Evolutionary conservation across 2,888 invertebrate species (phyloP).

Genomic region (Pollenia angustigena): DNA sequence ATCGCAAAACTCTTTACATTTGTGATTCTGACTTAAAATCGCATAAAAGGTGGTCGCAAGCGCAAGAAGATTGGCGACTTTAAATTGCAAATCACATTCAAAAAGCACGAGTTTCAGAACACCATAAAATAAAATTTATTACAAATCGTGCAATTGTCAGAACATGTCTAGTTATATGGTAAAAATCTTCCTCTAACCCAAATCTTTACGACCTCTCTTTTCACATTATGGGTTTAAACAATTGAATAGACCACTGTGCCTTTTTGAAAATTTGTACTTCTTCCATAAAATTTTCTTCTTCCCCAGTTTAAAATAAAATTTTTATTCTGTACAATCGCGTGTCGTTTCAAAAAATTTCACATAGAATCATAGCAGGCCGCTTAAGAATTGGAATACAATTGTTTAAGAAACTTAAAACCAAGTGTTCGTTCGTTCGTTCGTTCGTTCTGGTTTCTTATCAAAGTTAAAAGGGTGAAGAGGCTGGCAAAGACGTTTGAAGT

Average conservation of each 20-base stretch:
- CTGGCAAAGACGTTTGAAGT: slow-evolving; percentile 19
- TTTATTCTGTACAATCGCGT: slow-evolving; percentile 46
- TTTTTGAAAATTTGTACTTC: background rate
- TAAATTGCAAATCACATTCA: too few relatives aligned
- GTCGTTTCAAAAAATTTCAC: slow-evolving; percentile 30
- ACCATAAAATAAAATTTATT: too few relatives aligned
- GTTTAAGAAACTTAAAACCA: slow-evolving; percentile 54
- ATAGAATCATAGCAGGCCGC: slow-evolving; percentile 15
- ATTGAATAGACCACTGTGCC: background rate
- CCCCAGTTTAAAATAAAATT: background rate
- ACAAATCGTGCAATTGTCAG: too few relatives aligned
- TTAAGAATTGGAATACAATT: slow-evolving; percentile 25
- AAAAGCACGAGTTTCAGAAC: too few relatives aligned
- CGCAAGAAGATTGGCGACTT: too few relatives aligned
- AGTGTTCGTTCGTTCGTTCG: slow-evolving; percentile 35
- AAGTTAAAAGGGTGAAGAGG: slow-evolving; percentile 9
- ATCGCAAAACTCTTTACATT: too few relatives aligned
- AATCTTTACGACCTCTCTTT: too few relatives aligned
- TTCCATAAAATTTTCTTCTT: slow-evolving; percentile 9
- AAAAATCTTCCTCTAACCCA: too few relatives aligned
- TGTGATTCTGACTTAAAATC: too few relatives aligned
- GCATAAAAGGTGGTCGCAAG: too few relatives aligned
- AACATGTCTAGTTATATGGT: too few relatives aligned
- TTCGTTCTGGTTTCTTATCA: slow-evolving; percentile 46
- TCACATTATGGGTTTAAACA: too few relatives aligned